Evolutionary conservation across 1,140 invertebrate genomes (phyloP), one percentile per base, ranked within the genome.

Genomic region (Zaprionus ornatus): DNA sequence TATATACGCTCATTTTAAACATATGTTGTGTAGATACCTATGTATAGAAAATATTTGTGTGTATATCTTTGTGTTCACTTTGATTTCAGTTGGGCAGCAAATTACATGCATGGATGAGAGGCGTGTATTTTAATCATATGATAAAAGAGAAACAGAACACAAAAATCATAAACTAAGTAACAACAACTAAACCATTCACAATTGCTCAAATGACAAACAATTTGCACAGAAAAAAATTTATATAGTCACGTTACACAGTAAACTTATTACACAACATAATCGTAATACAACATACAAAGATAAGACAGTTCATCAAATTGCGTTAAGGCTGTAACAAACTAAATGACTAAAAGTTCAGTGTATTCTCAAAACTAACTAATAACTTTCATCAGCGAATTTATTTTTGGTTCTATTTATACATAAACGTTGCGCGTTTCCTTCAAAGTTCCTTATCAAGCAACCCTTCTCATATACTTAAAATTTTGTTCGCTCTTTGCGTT

Each of bases 1-100:
- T 62, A 71, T 52, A 40, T 63, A 59, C 73, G 66, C 32, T 64
- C 42, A 66, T 57, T 23, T 56, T 62, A 62, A 63, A 52, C 17
- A 19, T 45, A 68, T 56, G 35, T 74, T 74, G 64, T 62, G 42
- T 50, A 70, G 35, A 65, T 67, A 62, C 40, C 61, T 45, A 64
- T 61, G 68, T 86, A 81, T 87, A 88, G 66, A 87, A 87, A 87
- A 87, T 87, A 81, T 87, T 87, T 87, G 85, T 87, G 84, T 87
- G 80, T 77, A 84, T 83, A 82, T 88, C 67, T 87, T 87, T 87
- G 84, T 87, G 84, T 87, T 88, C 74, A 76, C 68, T 88, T 87
- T 87, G 65, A 80, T 69, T 80, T 78, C 70, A 68, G 71, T 75
- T 74, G 77, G 84, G 80, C 82, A 83, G 80, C 77, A 78, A 68